A percentile compares a stretch with the other conserved stretches of the same genome.
Conservation (phyloP, 2,888 invertebrate genomes). For the Tricholauxania praeusta region DNA sequence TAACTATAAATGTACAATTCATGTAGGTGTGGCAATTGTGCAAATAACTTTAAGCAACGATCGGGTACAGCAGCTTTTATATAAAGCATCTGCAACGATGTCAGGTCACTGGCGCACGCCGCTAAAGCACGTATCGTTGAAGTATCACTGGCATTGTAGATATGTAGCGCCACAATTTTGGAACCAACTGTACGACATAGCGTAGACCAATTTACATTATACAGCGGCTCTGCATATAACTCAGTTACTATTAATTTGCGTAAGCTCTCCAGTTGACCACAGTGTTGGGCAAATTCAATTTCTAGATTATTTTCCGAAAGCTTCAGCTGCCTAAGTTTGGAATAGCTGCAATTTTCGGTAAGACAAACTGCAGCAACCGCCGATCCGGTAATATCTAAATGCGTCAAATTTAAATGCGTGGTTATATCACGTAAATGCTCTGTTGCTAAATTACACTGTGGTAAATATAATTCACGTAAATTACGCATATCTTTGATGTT, state of each 20-base stretch:
- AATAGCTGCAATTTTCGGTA: no score
- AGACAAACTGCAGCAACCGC: neutral
- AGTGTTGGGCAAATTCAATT: neutral
- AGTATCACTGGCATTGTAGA: neutral
- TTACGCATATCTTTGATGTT: slow-evolving; percentile 36
- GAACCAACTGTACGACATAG: neutral
- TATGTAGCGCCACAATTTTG: neutral
- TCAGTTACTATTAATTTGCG: neutral
- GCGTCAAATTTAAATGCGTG: slow-evolving; percentile 17
- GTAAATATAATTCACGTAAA: slow-evolving; percentile 30
- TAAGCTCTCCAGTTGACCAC: neutral
- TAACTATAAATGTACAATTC: slow-evolving; percentile 14
- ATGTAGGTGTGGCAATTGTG: neutral
- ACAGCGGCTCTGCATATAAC: neutral
- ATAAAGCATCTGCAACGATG: neutral
- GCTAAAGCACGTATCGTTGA: neutral
- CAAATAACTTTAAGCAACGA: neutral
- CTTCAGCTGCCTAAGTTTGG: neutral
- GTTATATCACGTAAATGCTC: slow-evolving; percentile 17
- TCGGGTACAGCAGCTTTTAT: neutral
- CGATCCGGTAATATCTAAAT: slow-evolving; percentile 8
- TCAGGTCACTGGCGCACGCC: neutral
- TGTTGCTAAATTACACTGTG: neutral
- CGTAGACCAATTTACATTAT: neutral
- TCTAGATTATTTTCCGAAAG: slow-evolving; percentile 14